Evolutionary conservation across 2,113 vertebrate species (phyloP).

Genomic region (Oreochromis tanganicae): DNA sequence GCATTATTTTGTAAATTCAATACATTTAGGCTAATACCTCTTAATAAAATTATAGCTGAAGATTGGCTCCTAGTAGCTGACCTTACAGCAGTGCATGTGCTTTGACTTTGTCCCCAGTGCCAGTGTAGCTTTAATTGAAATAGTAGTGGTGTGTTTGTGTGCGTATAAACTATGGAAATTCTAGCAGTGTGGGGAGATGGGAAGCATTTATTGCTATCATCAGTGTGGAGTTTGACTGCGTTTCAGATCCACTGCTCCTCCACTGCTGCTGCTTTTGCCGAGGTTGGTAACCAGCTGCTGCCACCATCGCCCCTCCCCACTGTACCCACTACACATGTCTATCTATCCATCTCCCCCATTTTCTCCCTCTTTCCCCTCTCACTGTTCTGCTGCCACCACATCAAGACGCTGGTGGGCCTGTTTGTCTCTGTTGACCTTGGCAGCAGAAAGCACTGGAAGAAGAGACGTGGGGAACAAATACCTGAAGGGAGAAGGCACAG

Average conservation of each 20-base stretch:
- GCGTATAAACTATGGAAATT: slow-evolving; percentile 82
- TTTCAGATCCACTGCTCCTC: not conserved
- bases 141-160: slow-evolving; percentile 45
- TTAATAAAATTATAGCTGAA: not conserved
- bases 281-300: slow-evolving; percentile 59
- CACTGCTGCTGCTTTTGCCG: slow-evolving; percentile 23
- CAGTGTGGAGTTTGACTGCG: slow-evolving; percentile 1
- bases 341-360: slow-evolving; percentile 20
- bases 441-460: slow-evolving; percentile 90
- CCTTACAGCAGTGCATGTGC: slow-evolving; percentile 19
- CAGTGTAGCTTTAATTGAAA: slow-evolving; percentile 95
- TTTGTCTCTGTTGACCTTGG: slow-evolving; percentile 99
- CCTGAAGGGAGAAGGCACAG: slow-evolving; percentile 53
- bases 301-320: slow-evolving; percentile 63
- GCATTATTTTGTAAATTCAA: not conserved
- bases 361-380: slow-evolving; percentile 2
- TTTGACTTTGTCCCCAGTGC: slow-evolving; percentile 85
- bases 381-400: slow-evolving; percentile 72
- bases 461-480: slow-evolving; percentile 51
- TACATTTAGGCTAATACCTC: not conserved
- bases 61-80: not conserved
- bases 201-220: slow-evolving; percentile 59
- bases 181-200: slow-evolving; percentile 83
- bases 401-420: slow-evolving; percentile 96
- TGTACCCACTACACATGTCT: slow-evolving; percentile 41